Base-by-base conservation (phyloP, 1,140 invertebrate genomes). In the Papilio glaucus region DNA sequence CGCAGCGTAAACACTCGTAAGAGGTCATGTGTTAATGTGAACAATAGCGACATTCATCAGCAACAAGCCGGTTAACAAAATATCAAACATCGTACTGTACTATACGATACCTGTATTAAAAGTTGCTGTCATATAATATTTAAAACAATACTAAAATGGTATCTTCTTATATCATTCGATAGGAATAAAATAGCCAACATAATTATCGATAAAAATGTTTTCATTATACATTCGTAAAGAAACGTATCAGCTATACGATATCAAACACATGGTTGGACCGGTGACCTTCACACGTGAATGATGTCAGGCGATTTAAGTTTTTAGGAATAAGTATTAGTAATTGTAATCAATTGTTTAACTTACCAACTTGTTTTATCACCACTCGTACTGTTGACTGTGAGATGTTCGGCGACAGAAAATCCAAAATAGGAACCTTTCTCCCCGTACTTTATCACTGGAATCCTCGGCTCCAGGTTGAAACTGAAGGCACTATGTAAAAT, bases 361-460 rank as follows among this genome's bases (percentile, higher is more conserved):
- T 84, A 96, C 96, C 95, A 96, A 86, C 94, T 96, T 73, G 88
- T 93, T 37, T 93, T 85, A 57, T 80, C 84, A 49, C 83, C 84
- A 42, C 93, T 91, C 33, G 67, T 69, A 4, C 93, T 86, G 24
- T 83, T 78, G 18, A 94, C 77, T 76, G 95, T 95, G 77, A 95
- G 94, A 89, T 98, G 97, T 91, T 98, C 95, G 60, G 97, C 97
- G 13, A 98, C 96, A 39, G 97, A 97, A 94, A 96, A 98, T 91
- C 97, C 97, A 92, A 98, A 98, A 93, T 97, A 98, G 53, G 97
- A 96, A 41, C 95, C 95, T 26, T 80, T 75, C 45, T 87, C 77
- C 77, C 97, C 97, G 69, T 94, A 89, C 93, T 98, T 98, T 81
- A 98, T 95, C 83, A 98, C 94, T 84, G 97, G 97, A 92, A 98